These are phyloP conservation scores for Ctenochaetus hawaiiensis DNA, from an alignment of 2,797 vertebrate genomes.

Conservation along the genomic window DNA sequence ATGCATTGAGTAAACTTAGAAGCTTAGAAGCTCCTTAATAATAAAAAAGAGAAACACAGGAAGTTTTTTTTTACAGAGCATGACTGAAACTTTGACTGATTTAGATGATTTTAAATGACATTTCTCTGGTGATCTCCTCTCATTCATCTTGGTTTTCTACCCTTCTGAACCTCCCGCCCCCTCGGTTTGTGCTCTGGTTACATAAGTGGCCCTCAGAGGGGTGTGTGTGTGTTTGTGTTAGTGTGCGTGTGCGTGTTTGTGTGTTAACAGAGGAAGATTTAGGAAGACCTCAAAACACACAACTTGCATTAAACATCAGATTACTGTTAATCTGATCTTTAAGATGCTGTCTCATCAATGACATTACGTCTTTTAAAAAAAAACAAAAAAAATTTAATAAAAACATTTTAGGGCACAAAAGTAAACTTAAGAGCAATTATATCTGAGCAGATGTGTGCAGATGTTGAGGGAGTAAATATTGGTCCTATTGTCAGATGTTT, in stretches of 20 bases:
- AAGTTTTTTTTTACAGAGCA: too few species aligned
- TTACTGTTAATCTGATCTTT: slow-evolving; percentile 25
- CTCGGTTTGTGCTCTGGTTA: slow-evolving; percentile 50
- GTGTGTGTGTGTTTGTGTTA: slow-evolving; percentile 30
- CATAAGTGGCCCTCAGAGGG: slow-evolving; percentile 61
- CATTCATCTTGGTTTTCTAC: slow-evolving; percentile 18
- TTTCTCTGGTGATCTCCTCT: slow-evolving; percentile 14
- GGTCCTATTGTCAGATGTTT: background rate
- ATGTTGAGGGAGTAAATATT: background rate
- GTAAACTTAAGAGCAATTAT: background rate
- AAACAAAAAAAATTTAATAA: background rate
- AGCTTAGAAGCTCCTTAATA: too few species aligned
- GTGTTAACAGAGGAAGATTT: slow-evolving; percentile 41
- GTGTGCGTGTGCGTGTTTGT: slow-evolving; percentile 19
- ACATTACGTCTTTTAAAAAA: slow-evolving; percentile 7
- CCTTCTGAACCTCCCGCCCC: slow-evolving; percentile 13
- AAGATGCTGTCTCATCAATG: slow-evolving; percentile 28
- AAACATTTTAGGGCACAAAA: background rate
- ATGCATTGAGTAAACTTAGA: background rate
- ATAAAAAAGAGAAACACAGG: too few species aligned
- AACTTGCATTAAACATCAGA: slow-evolving; percentile 18
- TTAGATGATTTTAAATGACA: background rate
- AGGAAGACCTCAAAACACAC: slow-evolving; percentile 3
- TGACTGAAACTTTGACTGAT: too few species aligned
- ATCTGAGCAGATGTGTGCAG: too few species aligned